Conservation (phyloP, 2,888 invertebrate genomes). For the Mycalesis mineus region DNA sequence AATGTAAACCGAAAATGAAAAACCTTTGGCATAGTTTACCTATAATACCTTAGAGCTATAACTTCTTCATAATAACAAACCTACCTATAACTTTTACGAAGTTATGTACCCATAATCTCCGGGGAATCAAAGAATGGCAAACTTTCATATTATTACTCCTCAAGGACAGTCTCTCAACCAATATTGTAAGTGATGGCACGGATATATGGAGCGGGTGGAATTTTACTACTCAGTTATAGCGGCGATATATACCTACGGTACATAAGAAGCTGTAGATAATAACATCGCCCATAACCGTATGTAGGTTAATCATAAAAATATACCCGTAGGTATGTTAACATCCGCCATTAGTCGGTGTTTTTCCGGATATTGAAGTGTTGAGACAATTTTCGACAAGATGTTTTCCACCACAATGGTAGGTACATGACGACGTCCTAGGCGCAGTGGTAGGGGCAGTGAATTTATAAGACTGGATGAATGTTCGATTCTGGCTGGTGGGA, state of each 20-base stretch:
- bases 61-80: not conserved
- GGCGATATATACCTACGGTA: constrained; percentile 2
- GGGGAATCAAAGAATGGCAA: constrained; percentile 18
- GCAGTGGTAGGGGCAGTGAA: too few species aligned
- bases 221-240: constrained; percentile 18
- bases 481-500: too few species aligned
- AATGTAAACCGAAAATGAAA: too few species aligned
- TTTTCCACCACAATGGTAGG: too few species aligned
- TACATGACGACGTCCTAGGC: too few species aligned
- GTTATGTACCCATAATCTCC: constrained; percentile 7
- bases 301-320: not conserved
- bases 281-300: not conserved
- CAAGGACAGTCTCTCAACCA: constrained; percentile 11
- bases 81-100: not conserved
- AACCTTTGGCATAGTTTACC: too few species aligned
- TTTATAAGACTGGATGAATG: too few species aligned
- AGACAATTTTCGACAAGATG: too few species aligned
- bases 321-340: not conserved
- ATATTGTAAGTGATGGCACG: constrained; percentile 16
- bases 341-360: not conserved
- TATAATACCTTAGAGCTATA: not conserved
- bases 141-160: constrained; percentile 14
- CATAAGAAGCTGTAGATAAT: constrained; percentile 8
- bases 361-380: not conserved
- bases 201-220: constrained; percentile 11